Base-by-base conservation (phyloP, 2,113 vertebrate species). In the Semicossyphus pulcher region DNA sequence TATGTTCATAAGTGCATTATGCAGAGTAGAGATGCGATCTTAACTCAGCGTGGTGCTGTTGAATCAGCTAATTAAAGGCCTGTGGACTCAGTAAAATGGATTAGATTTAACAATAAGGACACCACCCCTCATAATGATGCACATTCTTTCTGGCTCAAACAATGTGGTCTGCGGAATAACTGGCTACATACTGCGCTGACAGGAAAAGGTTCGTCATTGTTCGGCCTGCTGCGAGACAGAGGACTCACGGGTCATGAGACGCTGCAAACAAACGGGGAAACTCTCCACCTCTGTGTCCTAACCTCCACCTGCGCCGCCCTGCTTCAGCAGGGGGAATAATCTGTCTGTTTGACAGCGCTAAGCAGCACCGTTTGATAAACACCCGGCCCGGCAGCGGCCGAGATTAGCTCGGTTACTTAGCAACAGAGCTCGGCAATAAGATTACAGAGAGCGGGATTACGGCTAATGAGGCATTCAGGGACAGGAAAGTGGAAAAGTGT, bases 361-460 rank as follows among this genome's bases (percentile, higher is more conserved):
- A 76, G 65, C 36, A 47, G 54, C 23, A 4, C 26, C 28, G 58
- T 44, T 48, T 76, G 56, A 60, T 45, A 72, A 80, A 74, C 65
- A 14, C 21, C 25, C 0, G 15, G 44, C 36, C 52, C 39, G 31
- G 44, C 56, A 49, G 54, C 56, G 26, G 21, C 25, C 62, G 25
- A 76, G 78, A 83, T 90, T 81, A 87, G 51, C 18, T 2, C 21
- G 0, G 79, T 85, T 86, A 48, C 88, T 88, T 73, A 84, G 86
- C 86, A 89, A 91, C 89, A 63, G 29, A 0, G 25, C 32, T 18
- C 34, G 47, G 34, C 29, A 21, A 47, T 54, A 62, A 71, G 87
- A 88, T 86, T 88, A 70, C 7, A 12, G 57, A 76, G 60, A 56
- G 70, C 75, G 78, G 75, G 88, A 89, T 92, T 93, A 90, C 6